phyloP scores from a whole-genome alignment of 2,888 invertebrate genomes.

The Agriotes lineatus region DNA sequence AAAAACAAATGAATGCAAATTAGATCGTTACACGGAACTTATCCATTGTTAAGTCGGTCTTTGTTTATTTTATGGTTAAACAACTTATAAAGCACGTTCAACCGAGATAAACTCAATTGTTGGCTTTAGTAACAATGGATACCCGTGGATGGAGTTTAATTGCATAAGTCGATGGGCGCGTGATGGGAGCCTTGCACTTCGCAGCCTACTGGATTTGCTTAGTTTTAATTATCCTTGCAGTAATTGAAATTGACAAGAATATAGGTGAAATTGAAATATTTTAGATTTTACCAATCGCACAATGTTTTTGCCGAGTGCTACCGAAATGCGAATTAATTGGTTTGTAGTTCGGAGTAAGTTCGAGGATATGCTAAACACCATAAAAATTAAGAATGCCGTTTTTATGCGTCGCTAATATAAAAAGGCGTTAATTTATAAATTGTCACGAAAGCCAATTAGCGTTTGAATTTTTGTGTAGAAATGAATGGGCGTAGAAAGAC shows the following conservation, averaged over 20 bases:
- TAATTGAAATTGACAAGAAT: too few species aligned
- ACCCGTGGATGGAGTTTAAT: not conserved
- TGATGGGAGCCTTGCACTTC: not conserved
- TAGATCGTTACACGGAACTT: constrained; percentile 30
- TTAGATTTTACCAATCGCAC: too few species aligned
- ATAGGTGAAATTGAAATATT: too few species aligned
- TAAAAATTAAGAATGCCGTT: too few species aligned
- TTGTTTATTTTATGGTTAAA: constrained; percentile 26
- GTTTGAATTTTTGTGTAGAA: not conserved
- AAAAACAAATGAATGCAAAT: constrained; percentile 35
- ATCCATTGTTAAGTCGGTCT: constrained; percentile 24
- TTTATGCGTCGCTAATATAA: too few species aligned
- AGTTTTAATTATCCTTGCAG: too few species aligned
- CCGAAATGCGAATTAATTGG: too few species aligned
- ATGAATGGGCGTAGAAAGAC: not conserved
- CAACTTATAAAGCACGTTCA: constrained; percentile 19
- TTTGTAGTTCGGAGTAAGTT: too few species aligned
- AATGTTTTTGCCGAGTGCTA: too few species aligned
- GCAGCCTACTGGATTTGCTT: too few species aligned
- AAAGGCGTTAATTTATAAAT: too few species aligned
- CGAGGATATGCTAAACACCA: too few species aligned
- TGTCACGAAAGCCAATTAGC: not conserved
- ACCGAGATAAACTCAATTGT: constrained; percentile 20
- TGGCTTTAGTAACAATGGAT: constrained; percentile 5
- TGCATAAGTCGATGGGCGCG: not conserved